phyloP scores from a whole-genome alignment of 2,888 invertebrate genomes.

The Philereme vetulata region DNA sequence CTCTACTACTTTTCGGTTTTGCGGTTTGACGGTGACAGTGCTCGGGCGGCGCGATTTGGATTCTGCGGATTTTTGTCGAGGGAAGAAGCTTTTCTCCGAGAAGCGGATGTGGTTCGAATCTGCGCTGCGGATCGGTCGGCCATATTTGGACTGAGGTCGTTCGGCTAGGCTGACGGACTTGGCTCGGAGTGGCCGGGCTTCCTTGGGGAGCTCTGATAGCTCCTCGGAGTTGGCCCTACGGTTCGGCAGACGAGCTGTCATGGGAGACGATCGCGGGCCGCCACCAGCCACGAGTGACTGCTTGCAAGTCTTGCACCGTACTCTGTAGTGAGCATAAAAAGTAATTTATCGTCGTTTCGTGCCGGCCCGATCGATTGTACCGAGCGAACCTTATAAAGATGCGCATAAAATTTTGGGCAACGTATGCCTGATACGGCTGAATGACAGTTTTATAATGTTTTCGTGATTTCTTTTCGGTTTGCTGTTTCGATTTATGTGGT shows the following conservation, averaged over 20 bases:
- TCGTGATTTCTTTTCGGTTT: constrained; percentile 51
- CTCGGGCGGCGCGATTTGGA: constrained; percentile 44
- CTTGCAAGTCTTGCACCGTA: constrained; percentile 62
- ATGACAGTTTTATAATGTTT: constrained; percentile 54
- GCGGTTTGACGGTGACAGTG: constrained; percentile 61
- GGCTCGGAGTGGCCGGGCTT: constrained; percentile 61
- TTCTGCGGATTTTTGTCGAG: constrained; percentile 45
- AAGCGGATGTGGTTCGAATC: constrained; percentile 56
- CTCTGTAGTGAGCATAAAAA: constrained; percentile 72
- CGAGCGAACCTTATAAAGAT: constrained; percentile 67
- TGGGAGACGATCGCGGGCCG: constrained; percentile 52
- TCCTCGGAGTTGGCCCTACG: constrained; percentile 54
- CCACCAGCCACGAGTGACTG: constrained; percentile 61
- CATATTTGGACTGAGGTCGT: constrained; percentile 68
- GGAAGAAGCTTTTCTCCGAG: constrained; percentile 57
- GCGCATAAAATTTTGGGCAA: constrained; percentile 72
- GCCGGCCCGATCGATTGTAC: constrained; percentile 70
- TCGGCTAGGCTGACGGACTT: constrained; percentile 70
- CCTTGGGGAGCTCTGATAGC: constrained; percentile 37
- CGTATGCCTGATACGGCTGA: constrained; percentile 57
- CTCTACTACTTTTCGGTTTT: constrained; percentile 62
- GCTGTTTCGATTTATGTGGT: constrained; percentile 29
- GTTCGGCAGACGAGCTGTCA: constrained; percentile 29
- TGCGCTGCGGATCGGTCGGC: constrained; percentile 63
- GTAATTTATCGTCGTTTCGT: constrained; percentile 78